Conservation (phyloP, 1,140 invertebrate genomes). For the Caenorhabditis latens region DNA sequence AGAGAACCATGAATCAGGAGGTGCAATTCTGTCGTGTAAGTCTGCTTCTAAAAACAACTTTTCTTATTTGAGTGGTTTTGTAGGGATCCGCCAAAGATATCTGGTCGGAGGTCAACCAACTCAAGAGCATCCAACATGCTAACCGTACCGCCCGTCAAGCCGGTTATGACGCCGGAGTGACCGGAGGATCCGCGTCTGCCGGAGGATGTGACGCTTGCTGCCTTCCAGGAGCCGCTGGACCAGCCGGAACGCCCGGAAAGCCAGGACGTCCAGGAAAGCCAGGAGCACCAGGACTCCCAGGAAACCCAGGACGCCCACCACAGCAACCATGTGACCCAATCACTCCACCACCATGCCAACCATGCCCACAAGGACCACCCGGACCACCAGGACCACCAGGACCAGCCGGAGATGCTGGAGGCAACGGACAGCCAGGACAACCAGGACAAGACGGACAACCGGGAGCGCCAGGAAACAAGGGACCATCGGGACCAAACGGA, state of each 20-base stretch:
- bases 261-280: constrained; percentile 67
- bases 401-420: constrained; percentile 62
- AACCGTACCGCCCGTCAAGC: constrained; percentile 69
- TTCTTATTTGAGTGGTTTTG: neutral
- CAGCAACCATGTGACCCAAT: constrained; percentile 63
- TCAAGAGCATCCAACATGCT: constrained; percentile 66
- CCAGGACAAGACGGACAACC: constrained; percentile 63
- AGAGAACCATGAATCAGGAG: constrained; percentile 53
- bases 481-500: constrained; percentile 65
- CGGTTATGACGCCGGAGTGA: constrained; percentile 66
- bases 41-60: neutral
- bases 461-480: constrained; percentile 63
- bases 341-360: constrained; percentile 63
- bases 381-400: constrained; percentile 65
- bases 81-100: constrained; percentile 69
- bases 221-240: constrained; percentile 66
- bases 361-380: constrained; percentile 63
- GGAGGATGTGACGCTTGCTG: constrained; percentile 68
- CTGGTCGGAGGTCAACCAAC: constrained; percentile 68
- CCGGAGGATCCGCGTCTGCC: constrained; percentile 58
- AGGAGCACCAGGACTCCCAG: constrained; percentile 60
- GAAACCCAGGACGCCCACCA: constrained; percentile 63
- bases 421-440: constrained; percentile 62
- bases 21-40: constrained; percentile 50
- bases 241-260: constrained; percentile 67